Conservation (phyloP, 30 jellyfish, hydroid and myxozoan species). For the Mastigias papua region DNA sequence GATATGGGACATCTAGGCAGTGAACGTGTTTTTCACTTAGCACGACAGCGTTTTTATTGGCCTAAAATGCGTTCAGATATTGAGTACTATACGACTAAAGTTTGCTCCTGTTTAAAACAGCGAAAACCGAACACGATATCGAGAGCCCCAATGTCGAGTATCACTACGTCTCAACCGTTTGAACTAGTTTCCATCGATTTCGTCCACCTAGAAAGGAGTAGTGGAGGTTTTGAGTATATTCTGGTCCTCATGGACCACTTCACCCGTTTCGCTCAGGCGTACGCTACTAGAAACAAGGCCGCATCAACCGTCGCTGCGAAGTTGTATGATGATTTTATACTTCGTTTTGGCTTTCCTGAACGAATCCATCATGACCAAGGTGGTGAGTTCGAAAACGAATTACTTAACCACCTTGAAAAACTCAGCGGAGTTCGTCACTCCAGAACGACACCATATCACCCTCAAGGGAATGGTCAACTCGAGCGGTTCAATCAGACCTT, state of each 20-base stretch:
- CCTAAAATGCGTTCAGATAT: slow-evolving; percentile 48
- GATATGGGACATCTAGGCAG: slow-evolving; percentile 30
- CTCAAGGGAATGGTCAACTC: slow-evolving; percentile 62
- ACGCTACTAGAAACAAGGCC: slow-evolving; percentile 61
- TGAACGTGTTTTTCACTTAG: slow-evolving; percentile 24
- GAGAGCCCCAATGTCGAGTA: slow-evolving; percentile 36
- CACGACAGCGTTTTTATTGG: slow-evolving; percentile 38
- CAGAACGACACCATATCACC: slow-evolving; percentile 59
- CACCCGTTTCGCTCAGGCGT: slow-evolving; percentile 67
- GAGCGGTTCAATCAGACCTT: slow-evolving; percentile 63
- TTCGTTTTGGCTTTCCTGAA: slow-evolving; percentile 62
- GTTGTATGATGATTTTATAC: slow-evolving; percentile 56
- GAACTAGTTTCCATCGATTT: slow-evolving; percentile 41
- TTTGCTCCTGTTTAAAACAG: slow-evolving; percentile 22
- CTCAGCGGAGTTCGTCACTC: slow-evolving; percentile 16
- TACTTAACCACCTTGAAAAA: slow-evolving; percentile 37
- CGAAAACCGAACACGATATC: not conserved
- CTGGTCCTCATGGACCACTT: slow-evolving; percentile 53
- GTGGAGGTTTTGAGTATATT: slow-evolving; percentile 19
- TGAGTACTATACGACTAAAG: slow-evolving; percentile 3
- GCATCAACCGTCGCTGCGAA: slow-evolving; percentile 57
- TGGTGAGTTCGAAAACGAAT: slow-evolving; percentile 55
- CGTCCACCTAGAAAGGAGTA: slow-evolving; percentile 36
- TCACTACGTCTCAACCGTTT: slow-evolving; percentile 10
- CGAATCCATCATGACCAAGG: slow-evolving; percentile 75